phyloP scores from a whole-genome alignment of 2,797 vertebrate species.

The Hipposideros larvatus region DNA sequence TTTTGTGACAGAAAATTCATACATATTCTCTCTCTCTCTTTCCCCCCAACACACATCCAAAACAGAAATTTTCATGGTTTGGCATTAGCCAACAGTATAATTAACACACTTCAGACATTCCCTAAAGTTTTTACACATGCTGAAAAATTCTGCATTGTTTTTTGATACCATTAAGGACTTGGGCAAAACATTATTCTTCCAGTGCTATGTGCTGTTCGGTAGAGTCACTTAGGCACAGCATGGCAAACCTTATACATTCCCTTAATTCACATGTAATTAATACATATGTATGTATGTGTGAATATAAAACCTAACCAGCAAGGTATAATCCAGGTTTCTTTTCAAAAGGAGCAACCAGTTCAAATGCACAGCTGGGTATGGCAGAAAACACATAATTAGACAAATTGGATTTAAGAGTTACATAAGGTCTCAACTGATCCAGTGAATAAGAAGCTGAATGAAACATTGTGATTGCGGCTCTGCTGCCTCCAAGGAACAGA shows the following conservation, averaged over 20 bases:
- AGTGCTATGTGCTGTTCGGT: neutral
- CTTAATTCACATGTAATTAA: neutral
- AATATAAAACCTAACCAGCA: slow-evolving; percentile 29
- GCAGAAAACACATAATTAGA: slow-evolving; percentile 81
- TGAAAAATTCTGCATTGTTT: slow-evolving; percentile 40
- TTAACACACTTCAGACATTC: slow-evolving; percentile 17
- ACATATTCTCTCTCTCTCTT: neutral
- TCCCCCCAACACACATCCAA: neutral
- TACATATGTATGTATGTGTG: neutral
- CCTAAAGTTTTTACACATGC: slow-evolving; percentile 36
- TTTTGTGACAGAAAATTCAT: neutral
- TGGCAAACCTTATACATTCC: neutral
- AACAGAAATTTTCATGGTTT: slow-evolving; percentile 56
- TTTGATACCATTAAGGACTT: neutral
- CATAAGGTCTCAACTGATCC: slow-evolving; percentile 77
- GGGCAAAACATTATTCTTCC: slow-evolving; percentile 2
- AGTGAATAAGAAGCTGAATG: slow-evolving; percentile 79
- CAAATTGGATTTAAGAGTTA: slow-evolving; percentile 83
- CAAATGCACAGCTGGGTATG: slow-evolving; percentile 80
- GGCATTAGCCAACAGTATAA: slow-evolving; percentile 13
- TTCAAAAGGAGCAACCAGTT: slow-evolving; percentile 74
- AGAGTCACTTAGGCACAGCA: neutral
- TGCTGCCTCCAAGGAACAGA: slow-evolving; percentile 73
- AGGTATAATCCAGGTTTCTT: slow-evolving; percentile 71
- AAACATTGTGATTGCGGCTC: slow-evolving; percentile 69